Base-by-base conservation (phyloP, 2,113 vertebrate species). In the Electrona antarctica region DNA sequence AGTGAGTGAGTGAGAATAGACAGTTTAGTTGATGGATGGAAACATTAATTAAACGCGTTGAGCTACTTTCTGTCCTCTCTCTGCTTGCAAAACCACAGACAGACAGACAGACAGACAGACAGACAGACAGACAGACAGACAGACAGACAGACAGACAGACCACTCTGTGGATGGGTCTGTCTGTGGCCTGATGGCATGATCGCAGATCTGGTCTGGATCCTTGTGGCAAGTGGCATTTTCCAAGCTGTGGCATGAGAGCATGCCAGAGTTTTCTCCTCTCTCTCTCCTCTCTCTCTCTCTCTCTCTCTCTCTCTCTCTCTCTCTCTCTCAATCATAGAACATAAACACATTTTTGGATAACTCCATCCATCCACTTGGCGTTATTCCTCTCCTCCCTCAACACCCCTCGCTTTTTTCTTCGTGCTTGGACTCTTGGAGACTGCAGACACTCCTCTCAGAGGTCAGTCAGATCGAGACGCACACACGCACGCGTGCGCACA, bases 31-130 rank as follows among this genome's bases (percentile, higher is more conserved):
- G 28, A 8, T 60, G 79, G 51, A 64, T 58, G 61, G 62, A 78
- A 29, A 62, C 71, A 79, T 70, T 60, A 73, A 81, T 21, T 63
- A 79, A 87, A 89, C 84, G 60, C 83, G 85, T 90, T 88, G 70
- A 68, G 65, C 83, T 80, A 67, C 74, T 89, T 61, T 75, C 29
- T 71, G 79, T 73, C 21, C 8, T 29, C 49, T 21, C 28, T 2
- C 7, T 29, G 3, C 7, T 50, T 48, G 50, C 5, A 8, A 52
- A 13, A 10, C 57, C 52, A 73, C 69, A 70, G 0, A 21, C 58
- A 64, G 58, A 11, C 41, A 12, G 33, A 41, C 33, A 55, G 67
- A 61, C 68, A 55, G 57, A 15, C 70, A 74, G 72, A 71, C 33
- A 70, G 0, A 21, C 58, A 64, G 58, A 11, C 41, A 12, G 33